phyloP scores from a whole-genome alignment of 2,113 vertebrate genomes.

The Cheirogaleus medius region DNA sequence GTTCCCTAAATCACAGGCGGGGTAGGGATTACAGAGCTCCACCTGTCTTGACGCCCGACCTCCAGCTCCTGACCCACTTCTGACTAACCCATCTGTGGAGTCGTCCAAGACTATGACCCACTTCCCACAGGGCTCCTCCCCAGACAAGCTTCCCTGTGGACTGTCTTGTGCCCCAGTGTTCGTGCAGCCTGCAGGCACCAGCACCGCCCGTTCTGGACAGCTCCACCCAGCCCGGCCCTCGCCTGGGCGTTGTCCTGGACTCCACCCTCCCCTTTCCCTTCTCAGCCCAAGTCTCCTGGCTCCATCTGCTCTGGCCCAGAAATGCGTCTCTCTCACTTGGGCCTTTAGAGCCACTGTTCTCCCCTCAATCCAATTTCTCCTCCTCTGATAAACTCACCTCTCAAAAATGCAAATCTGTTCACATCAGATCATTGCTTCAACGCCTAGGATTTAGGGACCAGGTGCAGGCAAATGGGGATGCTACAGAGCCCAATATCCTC shows the following conservation, averaged over 20 bases:
- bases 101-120: constrained; percentile 51
- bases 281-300: background rate
- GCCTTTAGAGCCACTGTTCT: background rate
- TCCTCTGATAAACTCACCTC: background rate
- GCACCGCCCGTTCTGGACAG: constrained; percentile 65
- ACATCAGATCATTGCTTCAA: background rate
- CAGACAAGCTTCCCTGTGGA: constrained; percentile 23
- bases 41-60: constrained; percentile 33
- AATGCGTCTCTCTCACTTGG: background rate
- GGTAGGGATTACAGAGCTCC: background rate
- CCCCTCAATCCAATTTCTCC: background rate
- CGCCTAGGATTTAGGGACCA: background rate
- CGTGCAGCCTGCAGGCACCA: constrained; percentile 38
- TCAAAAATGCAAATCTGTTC: constrained; percentile 13
- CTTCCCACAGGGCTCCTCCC: constrained; percentile 63
- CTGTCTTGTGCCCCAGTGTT: background rate
- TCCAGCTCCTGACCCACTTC: constrained; percentile 71
- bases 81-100: constrained; percentile 56
- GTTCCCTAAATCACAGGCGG: background rate
- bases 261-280: constrained; percentile 14
- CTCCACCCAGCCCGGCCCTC: constrained; percentile 53
- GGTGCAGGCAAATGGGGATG: too few species aligned
- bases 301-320: background rate
- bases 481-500: background rate
- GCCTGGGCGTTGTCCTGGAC: background rate